A percentile compares a stretch with the other conserved stretches of the same genome.
These are phyloP conservation scores for Fukomys damarensis DNA, from an alignment of 2,113 vertebrate species.

Conservation along the genomic window DNA sequence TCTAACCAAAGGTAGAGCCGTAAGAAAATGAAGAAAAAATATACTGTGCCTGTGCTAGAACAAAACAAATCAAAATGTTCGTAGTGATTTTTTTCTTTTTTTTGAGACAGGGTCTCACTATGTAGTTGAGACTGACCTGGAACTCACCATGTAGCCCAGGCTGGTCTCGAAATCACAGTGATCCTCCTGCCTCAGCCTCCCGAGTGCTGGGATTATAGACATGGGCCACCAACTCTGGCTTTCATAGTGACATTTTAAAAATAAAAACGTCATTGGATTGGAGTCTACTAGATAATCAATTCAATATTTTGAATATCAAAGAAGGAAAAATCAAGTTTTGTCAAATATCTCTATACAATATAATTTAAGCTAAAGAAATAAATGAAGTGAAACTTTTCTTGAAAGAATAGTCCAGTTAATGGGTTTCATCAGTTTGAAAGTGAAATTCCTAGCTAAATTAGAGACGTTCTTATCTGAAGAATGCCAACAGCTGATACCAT, in stretches of 20 bases:
- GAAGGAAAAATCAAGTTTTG: neutral
- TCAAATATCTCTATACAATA: neutral
- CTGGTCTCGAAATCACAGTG: too few relatives aligned
- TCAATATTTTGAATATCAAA: conserved; percentile 18
- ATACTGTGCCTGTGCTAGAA: neutral
- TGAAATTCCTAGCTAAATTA: neutral
- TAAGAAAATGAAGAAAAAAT: neutral
- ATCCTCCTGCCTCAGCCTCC: too few relatives aligned
- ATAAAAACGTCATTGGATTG: neutral
- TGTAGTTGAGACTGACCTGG: too few relatives aligned
- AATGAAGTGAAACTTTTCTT: neutral
- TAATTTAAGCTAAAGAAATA: neutral
- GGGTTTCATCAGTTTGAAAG: neutral
- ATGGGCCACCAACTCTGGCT: too few relatives aligned
- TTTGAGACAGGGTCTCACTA: too few relatives aligned
- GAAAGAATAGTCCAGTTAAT: neutral
- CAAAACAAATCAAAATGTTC: neutral
- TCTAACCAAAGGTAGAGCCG: neutral
- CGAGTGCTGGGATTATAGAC: too few relatives aligned
- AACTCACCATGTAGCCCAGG: too few relatives aligned
- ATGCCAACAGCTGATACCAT: neutral
- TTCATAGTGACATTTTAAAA: neutral
- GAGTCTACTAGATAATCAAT: neutral
- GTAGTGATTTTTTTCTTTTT: neutral
- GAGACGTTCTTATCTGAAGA: neutral